phyloP scores from a whole-genome alignment of 1,140 invertebrate genomes.

The Branchinecta lindahli region DNA sequence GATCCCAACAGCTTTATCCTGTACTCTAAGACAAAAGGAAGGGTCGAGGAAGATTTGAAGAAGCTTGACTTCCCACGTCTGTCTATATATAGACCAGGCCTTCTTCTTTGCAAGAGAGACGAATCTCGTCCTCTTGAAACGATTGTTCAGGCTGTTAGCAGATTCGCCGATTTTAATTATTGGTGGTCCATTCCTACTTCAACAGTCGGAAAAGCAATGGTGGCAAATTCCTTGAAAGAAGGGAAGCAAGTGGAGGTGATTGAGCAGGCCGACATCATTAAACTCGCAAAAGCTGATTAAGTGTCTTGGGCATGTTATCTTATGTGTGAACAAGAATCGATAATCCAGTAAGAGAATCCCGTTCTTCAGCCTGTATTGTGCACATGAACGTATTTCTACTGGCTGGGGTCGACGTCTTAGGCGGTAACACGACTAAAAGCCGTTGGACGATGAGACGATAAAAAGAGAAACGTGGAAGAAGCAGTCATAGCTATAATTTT shows the following conservation, averaged over 20 bases:
- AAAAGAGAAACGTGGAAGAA: too few species aligned
- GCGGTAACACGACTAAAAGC: too few species aligned
- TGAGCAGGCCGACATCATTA: conserved; percentile 21
- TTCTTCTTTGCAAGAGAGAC: conserved; percentile 28
- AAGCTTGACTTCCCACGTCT: conserved; percentile 27
- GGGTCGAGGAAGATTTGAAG: conserved; percentile 28
- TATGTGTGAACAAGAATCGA: too few species aligned
- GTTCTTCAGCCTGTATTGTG: too few species aligned
- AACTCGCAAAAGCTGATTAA: conserved; percentile 15
- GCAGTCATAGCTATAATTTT: too few species aligned
- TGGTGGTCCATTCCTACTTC: conserved; percentile 23
- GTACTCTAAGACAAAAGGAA: conserved; percentile 29
- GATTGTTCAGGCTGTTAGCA: conserved; percentile 15
- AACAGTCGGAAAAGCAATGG: conserved; percentile 24
- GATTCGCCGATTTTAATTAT: conserved; percentile 21
- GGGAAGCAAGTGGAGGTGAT: conserved; percentile 20
- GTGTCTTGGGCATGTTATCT: background rate
- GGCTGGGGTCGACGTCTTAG: too few species aligned
- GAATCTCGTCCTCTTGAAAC: conserved; percentile 17
- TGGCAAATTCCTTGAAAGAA: conserved; percentile 20
- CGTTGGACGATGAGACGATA: too few species aligned
- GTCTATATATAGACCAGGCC: conserved; percentile 28
- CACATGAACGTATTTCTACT: too few species aligned
- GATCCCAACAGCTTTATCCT: conserved; percentile 28
- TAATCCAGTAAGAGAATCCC: too few species aligned